Percentiles rank a stretch among this genome's conserved stretches.
Evolutionary conservation across 2,797 vertebrate species (phyloP).

Genomic region (Cyprinodon diabolis): DNA sequence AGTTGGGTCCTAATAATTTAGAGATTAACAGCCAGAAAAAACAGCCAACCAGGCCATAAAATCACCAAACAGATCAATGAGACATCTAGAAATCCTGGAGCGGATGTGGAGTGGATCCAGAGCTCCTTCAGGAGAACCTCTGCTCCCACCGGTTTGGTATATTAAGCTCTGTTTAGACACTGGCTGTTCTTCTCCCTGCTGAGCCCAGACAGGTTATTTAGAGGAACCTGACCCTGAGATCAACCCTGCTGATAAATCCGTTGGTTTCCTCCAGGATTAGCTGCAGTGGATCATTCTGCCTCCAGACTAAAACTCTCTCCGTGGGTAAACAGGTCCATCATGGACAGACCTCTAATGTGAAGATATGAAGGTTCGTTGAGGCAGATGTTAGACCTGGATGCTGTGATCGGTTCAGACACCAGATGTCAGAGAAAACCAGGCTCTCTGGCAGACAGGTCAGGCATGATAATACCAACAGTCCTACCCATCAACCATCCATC

Average conservation of each 20-base stretch:
- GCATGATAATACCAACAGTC: no score
- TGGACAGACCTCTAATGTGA: not conserved
- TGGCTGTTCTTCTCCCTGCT: not conserved
- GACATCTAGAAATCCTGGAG: not conserved
- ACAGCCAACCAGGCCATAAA: not conserved
- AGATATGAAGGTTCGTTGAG: not conserved
- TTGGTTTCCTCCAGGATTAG: slow-evolving; percentile 16
- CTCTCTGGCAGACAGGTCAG: no score
- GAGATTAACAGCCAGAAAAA: no score
- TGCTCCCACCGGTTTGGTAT: not conserved
- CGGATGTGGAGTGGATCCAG: not conserved
- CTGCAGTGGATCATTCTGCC: slow-evolving; percentile 20
- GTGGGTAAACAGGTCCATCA: not conserved
- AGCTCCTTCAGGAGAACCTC: no score
- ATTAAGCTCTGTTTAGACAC: not conserved
- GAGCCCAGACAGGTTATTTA: slow-evolving; percentile 6
- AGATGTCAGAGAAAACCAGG: no score
- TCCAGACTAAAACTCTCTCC: not conserved
- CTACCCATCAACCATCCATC: no score
- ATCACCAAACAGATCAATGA: not conserved
- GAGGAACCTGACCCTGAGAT: slow-evolving; percentile 6
- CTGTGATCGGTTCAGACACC: no score
- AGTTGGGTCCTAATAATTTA: no score
- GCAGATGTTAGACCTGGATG: not conserved
- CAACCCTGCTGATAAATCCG: slow-evolving; percentile 25